A percentile compares a stretch with the other conserved stretches of the same genome.
Conservation (phyloP, 2,797 vertebrate species). For the Danionella dracula region DNA sequence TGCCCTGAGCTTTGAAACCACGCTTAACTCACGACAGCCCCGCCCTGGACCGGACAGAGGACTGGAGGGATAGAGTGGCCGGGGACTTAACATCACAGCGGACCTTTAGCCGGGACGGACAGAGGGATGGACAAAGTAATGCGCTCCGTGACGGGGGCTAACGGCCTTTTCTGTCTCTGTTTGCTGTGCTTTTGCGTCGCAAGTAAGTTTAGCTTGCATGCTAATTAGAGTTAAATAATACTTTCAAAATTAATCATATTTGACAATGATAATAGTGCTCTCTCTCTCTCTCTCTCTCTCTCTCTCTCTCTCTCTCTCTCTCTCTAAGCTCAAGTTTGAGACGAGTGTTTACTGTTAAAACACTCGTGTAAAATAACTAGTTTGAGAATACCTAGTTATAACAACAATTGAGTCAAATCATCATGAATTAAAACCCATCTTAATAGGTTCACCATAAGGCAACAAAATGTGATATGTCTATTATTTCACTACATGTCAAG, state of each 20-base stretch:
- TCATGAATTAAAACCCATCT: too few species aligned
- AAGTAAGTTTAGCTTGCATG: slow-evolving; percentile 8
- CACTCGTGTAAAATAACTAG: too few species aligned
- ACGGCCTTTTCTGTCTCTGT: background rate
- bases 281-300: background rate
- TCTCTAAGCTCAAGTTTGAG: too few species aligned
- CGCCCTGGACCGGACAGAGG: background rate
- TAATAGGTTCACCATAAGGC: too few species aligned
- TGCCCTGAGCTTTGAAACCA: background rate
- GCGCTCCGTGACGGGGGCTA: background rate
- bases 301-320: background rate
- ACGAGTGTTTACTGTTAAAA: too few species aligned
- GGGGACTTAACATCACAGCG: slow-evolving; percentile 10
- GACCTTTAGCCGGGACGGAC: slow-evolving; percentile 15
- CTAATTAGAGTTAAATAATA: background rate
- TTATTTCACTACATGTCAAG: too few species aligned
- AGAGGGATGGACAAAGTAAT: background rate
- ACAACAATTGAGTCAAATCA: too few species aligned
- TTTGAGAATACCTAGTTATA: too few species aligned
- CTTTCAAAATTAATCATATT: too few species aligned
- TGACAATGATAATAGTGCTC: background rate
- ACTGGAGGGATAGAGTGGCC: background rate
- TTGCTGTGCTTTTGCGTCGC: slow-evolving; percentile 7
- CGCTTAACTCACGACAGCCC: background rate
- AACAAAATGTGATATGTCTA: too few species aligned